Evolutionary conservation across 2,888 invertebrate genomes (phyloP), one percentile per base, ranked within the genome.

Genomic region (Drosophila picticornis): DNA sequence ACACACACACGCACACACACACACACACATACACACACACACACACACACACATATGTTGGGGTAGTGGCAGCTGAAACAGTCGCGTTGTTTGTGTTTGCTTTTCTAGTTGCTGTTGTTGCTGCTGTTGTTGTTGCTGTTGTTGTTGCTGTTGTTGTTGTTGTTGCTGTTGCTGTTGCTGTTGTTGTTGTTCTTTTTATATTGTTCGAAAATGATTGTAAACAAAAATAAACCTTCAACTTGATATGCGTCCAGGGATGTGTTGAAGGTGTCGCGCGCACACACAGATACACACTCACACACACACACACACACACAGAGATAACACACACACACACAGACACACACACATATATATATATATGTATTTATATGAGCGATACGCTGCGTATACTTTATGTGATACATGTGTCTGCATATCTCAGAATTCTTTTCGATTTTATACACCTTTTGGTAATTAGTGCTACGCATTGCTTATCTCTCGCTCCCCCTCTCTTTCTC

Each of bases 151-250:
- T 16, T 68, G 36, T 53, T 72, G 31, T 11, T 70, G 43, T 11
- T 59, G 34, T 19, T 60, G 27, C 3, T 36, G 38, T 13, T 51
- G 22, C 2, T 31, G 6, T 22, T 51, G 16, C 16, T 60, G 22
- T 40, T 61, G 40, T 46, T 46, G 11, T 29, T n/a, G 16, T 50
- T 50, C 50, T 61, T 43, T 51, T 72, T 55, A 67, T 55, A 75
- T 78, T 83, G 84, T 72, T 82, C 76, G 66, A 75, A 74, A 75
- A 81, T 79, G 64, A 83, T 79, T 83, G 91, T 91, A 91, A 91
- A 91, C 91, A 91, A 91, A 91, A 91, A 91, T 91, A 91, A 91
- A 91, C 91, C 91, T 91, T 91, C 90, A 91, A 91, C 91, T 91
- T 91, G 91, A 90, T 91, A 83, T 74, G 90, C 86, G 84, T 90